Percentiles rank a stretch among this genome's conserved stretches.
These are phyloP conservation scores for Gobionotothen gibberifrons DNA, from an alignment of 2,797 vertebrate genomes.

Conservation along the genomic window DNA sequence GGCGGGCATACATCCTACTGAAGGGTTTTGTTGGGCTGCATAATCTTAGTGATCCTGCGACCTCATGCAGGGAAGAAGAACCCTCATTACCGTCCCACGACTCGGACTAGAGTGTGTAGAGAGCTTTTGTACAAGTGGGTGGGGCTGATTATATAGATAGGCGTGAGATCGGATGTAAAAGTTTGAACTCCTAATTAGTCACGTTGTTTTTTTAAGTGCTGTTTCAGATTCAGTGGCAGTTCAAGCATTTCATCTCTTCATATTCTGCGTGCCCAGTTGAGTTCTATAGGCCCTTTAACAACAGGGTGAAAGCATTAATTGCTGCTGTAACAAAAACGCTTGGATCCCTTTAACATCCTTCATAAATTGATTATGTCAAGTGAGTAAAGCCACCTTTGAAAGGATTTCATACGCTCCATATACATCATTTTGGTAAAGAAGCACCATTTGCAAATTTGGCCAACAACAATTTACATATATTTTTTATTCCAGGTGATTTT, in stretches of 20 bases:
- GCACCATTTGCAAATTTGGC: too few species aligned
- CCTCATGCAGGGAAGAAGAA: not conserved
- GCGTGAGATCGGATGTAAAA: conserved; percentile 37
- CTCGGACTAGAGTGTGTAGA: not conserved
- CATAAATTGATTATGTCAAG: not conserved
- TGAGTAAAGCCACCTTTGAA: not conserved
- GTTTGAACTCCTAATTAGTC: conserved; percentile 19
- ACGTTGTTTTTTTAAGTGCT: not conserved
- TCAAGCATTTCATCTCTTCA: too few species aligned
- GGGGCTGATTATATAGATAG: conserved; percentile 35
- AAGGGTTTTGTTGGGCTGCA: conserved; percentile 6
- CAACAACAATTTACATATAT: too few species aligned
- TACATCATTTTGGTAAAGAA: not conserved
- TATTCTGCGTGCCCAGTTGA: not conserved
- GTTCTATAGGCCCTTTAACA: conserved; percentile 10
- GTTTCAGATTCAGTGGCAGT: not conserved
- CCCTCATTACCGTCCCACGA: conserved; percentile 37
- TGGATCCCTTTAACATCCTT: not conserved
- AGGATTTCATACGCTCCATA: not conserved
- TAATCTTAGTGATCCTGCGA: not conserved
- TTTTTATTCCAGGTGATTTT: too few species aligned
- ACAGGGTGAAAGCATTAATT: not conserved
- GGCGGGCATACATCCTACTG: not conserved
- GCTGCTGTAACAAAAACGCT: not conserved
- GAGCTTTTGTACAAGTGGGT: conserved; percentile 14